Base-by-base conservation (phyloP, 1,140 invertebrate species). In the Pseudomyrmex gracilis region DNA sequence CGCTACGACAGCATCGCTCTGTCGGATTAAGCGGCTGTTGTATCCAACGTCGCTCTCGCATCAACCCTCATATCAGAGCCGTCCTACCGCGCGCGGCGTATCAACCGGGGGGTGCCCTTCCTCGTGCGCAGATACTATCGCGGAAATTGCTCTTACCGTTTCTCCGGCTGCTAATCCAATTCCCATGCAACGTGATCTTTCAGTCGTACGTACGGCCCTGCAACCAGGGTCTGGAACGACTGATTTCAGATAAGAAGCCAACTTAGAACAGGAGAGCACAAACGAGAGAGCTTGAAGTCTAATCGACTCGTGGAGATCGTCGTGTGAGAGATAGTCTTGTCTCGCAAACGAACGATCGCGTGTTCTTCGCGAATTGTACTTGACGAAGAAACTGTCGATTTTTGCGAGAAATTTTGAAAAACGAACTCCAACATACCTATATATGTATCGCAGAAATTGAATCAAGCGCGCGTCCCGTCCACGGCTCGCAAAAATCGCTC, bases 91-190 rank as follows among this genome's bases (percentile, higher is more conserved):
- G 53, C 47, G 73, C 45, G 53, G 55, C 70, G 71, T 89, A 83
- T 84, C 85, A 76, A 68, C 74, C 17, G 58, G n/a, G n/a, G n/a
- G n/a, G 8, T 73, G 22, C 24, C 53, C 78, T 74, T 77, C 53
- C 63, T 73, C 63, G 49, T 85, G 51, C 51, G 20, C 12, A 70
- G 87, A 90, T 90, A 86, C 76, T 85, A 90, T 90, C 89, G 80
- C 82, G 88, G 87, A 89, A 90, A 90, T 90, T 90, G 87, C 87
- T 89, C 89, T 90, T 88, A 88, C 87, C 85, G 78, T 87, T 89
- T 90, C 89, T 87, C 89, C 82, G 76, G 68, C 85, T 86, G 85
- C 83, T 90, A 90, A 90, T 90, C 89, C 89, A 82, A 90, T 90
- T 90, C 84, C 57, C 80, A 64, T 87, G 82, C 77, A 87, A 76